phyloP scores from a whole-genome alignment of 1,140 invertebrate species.

The Plectrocnemia conspersa region DNA sequence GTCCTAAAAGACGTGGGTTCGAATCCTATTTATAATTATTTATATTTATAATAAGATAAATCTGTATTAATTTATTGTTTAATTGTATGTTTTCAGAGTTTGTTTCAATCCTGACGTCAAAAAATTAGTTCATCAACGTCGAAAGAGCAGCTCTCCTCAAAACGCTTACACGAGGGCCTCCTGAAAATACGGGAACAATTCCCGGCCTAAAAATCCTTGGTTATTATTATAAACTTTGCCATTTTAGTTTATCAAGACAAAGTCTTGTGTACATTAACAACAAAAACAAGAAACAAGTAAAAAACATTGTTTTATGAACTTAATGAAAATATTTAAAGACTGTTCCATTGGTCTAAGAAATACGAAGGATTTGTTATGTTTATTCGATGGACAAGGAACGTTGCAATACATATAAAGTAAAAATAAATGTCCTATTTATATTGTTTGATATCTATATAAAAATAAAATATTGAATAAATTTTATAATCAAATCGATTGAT shows the following conservation, averaged over 20 bases:
- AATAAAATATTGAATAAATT: not conserved
- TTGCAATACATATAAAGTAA: not conserved
- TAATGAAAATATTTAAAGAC: conserved; percentile 16
- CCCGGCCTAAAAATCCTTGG: conserved; percentile 2
- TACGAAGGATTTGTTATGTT: conserved; percentile 10
- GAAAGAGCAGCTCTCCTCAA: not conserved
- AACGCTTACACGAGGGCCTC: not conserved
- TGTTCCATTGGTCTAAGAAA: conserved; percentile 11
- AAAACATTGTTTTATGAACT: conserved; percentile 10
- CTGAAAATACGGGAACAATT: not conserved
- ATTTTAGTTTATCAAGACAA: no score
- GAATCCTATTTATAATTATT: no score
- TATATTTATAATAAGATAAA: no score
- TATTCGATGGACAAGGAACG: not conserved
- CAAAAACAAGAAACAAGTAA: no score
- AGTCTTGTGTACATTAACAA: no score
- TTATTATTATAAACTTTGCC: no score
- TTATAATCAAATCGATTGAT: no score
- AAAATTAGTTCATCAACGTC: conserved; percentile 47
- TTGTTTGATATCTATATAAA: conserved; percentile 6
- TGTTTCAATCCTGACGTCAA: conserved; percentile 53
- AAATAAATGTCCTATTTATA: conserved; percentile 3
- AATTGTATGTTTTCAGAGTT: conserved; percentile 44
- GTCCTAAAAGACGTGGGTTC: no score
- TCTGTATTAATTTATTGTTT: not conserved